phyloP scores from a whole-genome alignment of 2,113 vertebrate genomes.

The Paracanthobrama guichenoti region DNA sequence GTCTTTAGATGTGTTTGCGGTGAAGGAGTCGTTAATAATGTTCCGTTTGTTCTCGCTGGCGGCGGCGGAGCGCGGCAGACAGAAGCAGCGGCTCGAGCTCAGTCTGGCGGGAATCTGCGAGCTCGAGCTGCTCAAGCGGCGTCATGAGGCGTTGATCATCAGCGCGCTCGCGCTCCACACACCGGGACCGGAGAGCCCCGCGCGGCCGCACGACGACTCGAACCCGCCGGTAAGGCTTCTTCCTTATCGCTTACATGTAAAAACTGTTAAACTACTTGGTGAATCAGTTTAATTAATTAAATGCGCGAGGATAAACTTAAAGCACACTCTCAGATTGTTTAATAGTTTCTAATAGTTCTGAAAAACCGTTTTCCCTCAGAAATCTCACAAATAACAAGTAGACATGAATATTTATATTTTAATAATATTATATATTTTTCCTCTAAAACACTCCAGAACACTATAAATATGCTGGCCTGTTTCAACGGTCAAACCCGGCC shows the following conservation, averaged over 20 bases:
- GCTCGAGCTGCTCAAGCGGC: constrained; percentile 73
- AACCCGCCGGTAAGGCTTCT: constrained; percentile 47
- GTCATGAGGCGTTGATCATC: constrained; percentile 69
- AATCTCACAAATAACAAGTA: too few species aligned
- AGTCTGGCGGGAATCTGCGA: constrained; percentile 72
- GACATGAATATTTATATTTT: too few species aligned
- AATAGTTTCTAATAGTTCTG: too few species aligned
- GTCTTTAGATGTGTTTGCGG: background rate
- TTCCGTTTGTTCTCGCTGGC: constrained; percentile 59
- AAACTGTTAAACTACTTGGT: background rate
- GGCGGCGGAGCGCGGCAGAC: constrained; percentile 67
- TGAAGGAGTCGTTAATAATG: constrained; percentile 47
- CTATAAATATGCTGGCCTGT: too few species aligned
- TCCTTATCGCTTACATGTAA: background rate
- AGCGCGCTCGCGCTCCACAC: constrained; percentile 68
- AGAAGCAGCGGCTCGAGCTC: constrained; percentile 73
- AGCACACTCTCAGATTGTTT: background rate
- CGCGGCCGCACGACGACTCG: constrained; percentile 34
- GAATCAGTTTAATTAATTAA: background rate
- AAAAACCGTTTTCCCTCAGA: background rate
- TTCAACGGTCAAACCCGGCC: too few species aligned
- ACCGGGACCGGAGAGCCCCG: constrained; percentile 52
- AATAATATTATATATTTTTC: too few species aligned
- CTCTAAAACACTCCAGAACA: too few species aligned
- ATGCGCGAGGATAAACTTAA: background rate